Evolutionary conservation across 2,113 vertebrate species (phyloP).

Genomic region (Sphaerodactylus townsendi): DNA sequence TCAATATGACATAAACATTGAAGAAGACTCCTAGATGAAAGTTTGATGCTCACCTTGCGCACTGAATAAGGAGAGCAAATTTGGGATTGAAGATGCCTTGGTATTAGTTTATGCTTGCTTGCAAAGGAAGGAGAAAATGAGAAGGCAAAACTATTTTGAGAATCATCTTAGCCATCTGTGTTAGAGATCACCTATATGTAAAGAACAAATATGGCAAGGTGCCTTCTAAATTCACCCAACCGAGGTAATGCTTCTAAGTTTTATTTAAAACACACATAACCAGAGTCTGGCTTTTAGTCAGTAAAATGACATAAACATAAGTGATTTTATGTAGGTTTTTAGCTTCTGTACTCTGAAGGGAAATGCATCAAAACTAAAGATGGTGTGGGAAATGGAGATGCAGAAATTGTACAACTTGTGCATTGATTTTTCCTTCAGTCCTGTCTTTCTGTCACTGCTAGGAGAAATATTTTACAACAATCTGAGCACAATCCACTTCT

Average conservation of each 20-base stretch:
- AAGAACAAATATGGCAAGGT: neutral
- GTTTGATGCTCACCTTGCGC: neutral
- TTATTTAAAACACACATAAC: slow-evolving; percentile 1
- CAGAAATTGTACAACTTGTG: slow-evolving; percentile 36
- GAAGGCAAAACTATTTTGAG: slow-evolving; percentile 19
- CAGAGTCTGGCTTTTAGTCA: slow-evolving; percentile 20
- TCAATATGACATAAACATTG: neutral
- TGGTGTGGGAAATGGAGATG: slow-evolving; percentile 42
- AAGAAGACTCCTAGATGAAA: neutral
- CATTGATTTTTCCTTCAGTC: slow-evolving; percentile 58
- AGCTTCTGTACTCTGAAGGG: slow-evolving; percentile 49
- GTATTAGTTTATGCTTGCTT: too few relatives aligned
- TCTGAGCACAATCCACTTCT: neutral
- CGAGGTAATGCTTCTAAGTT: slow-evolving; percentile 30
- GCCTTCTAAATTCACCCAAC: slow-evolving; percentile 4
- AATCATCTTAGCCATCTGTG: neutral
- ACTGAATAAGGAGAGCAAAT: neutral
- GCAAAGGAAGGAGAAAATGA: too few relatives aligned
- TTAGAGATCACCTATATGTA: neutral
- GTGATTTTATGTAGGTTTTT: slow-evolving; percentile 54
- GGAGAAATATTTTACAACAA: slow-evolving; percentile 42
- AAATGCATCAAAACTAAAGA: slow-evolving; percentile 46
- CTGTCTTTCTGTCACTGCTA: slow-evolving; percentile 49
- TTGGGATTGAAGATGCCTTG: too few relatives aligned
- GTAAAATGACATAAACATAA: slow-evolving; percentile 45